Evolutionary conservation across 1,140 invertebrate genomes (phyloP), one percentile per base, ranked within the genome.

Genomic region (Musca domestica): DNA sequence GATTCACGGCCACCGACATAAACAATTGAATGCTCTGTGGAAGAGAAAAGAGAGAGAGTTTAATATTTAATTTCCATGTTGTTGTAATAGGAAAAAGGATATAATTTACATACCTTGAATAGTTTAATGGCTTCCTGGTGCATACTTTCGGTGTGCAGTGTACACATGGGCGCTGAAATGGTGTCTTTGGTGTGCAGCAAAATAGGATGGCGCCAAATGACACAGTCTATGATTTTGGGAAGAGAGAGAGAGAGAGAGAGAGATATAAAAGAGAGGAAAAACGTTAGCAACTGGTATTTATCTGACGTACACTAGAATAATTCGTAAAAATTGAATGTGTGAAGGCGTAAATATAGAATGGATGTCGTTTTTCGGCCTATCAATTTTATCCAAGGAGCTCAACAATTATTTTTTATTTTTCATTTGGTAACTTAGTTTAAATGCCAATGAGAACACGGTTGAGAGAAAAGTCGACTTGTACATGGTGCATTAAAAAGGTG

Each of bases 71-170:
- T 47, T 1, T 34, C 6, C n/a, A n/a, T n/a, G 3, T 47, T 25
- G 10, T 3, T 27, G 15, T 0, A 19, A 19, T 25, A 67, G 47
- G 34, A 25, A 9, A 67, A 67, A 1, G 22, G 19, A n/a, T 48
- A 17, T 4, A 10, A 17, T n/a, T 46, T n/a, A 17, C 56, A 71
- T 80, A 95, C 94, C 87, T 97, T 97, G 78, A 97, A 98, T 66
- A 98, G 85, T 84, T 98, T 96, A 67, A 97, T 88, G 52, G 95
- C 95, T 85, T 97, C 95, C 20, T 88, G 87, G 82, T 97, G 92
- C 56, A 95, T 85, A 1, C 88, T 84, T 80, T 94, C 92, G 1
- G 92, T 93, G 23, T 93, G 92, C 30, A 96, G 84, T 22, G 94
- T 94, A 0, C 93, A 95, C 4, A 96, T 83, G 6, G 94, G 93